Evolutionary conservation across 2,113 vertebrate genomes (phyloP), one percentile per base, ranked within the genome.

Genomic region (Channa argus): DNA sequence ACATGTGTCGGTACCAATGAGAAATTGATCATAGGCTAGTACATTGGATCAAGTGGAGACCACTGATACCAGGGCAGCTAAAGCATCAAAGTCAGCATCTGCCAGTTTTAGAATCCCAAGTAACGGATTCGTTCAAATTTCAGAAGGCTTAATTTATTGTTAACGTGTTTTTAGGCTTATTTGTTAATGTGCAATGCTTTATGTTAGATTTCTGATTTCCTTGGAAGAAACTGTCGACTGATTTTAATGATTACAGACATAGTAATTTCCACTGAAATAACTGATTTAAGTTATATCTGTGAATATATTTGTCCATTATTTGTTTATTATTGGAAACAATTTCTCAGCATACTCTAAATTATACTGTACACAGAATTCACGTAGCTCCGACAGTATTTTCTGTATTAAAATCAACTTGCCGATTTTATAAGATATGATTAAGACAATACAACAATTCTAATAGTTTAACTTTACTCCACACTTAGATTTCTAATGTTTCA

Each of bases 21-120:
- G 24, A 24, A 24, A 33, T 63, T 8, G 44, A 33, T 12, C 3
- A 45, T 12, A 15, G 34, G 36, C 46, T 58, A 44, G 33, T 41
- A 6, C n/a, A 37, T 43, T 38, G 11, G 5, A 37, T 60, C 2
- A 36, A 33, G 12, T 67, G 34, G 53, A 61, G 60, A 41, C 58
- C 45, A 51, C 54, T 58, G 68, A 43, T 65, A 70, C 34, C 34
- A 14, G 43, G 66, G 63, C 70, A 73, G 68, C 52, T 58, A 9
- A 70, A 38, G 13, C 39, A 52, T 46, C n/a, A 49, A 34, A 5
- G 5, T 13, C 5, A 3, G 39, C 8, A 50, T 73, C 24, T 70
- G 38, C 58, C 51, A 15, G 24, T 70, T 84, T 76, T 34, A 33
- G 47, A 58, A 60, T 63, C 12, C n/a, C 13, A 71, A 62, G 15